phyloP scores from a whole-genome alignment of 2,888 invertebrate genomes.

The Malthinus seriepunctatus region DNA sequence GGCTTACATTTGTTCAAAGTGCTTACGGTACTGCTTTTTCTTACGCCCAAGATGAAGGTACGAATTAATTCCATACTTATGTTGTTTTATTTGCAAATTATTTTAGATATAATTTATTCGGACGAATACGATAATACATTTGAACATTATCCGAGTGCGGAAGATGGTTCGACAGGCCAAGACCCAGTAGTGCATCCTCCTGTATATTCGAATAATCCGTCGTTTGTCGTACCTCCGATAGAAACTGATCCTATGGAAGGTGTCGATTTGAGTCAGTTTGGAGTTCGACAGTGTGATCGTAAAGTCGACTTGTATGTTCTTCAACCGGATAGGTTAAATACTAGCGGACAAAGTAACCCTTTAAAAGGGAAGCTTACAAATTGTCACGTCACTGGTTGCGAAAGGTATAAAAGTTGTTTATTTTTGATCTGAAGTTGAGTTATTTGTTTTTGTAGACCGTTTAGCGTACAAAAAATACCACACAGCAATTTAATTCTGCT shows the following conservation, averaged over 20 bases:
- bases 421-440: not conserved
- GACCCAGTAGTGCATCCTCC: slow-evolving; percentile 48
- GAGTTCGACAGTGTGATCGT: slow-evolving; percentile 81
- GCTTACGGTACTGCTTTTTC: slow-evolving; percentile 47
- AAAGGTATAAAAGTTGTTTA: slow-evolving; percentile 61
- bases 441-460: slow-evolving; percentile 65
- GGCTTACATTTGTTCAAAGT: slow-evolving; percentile 58
- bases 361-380: slow-evolving; percentile 87
- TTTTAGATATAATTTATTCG: slow-evolving; percentile 18
- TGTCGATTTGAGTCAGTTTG: slow-evolving; percentile 54
- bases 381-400: slow-evolving; percentile 85
- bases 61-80: slow-evolving; percentile 10
- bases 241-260: slow-evolving; percentile 53
- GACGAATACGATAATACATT: slow-evolving; percentile 40
- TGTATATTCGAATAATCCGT: slow-evolving; percentile 55
- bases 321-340: slow-evolving; percentile 79
- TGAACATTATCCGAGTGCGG: slow-evolving; percentile 23
- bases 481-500: slow-evolving; percentile 87
- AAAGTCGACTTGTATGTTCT: slow-evolving; percentile 85
- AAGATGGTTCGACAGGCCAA: slow-evolving; percentile 38
- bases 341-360: slow-evolving; percentile 77
- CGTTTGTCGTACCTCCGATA: slow-evolving; percentile 50
- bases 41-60: slow-evolving; percentile 60
- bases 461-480: slow-evolving; percentile 90
- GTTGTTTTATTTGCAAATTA: slow-evolving; percentile 37